Conservation (phyloP, 1,140 invertebrate species). For the Hyles euphorbiae region DNA sequence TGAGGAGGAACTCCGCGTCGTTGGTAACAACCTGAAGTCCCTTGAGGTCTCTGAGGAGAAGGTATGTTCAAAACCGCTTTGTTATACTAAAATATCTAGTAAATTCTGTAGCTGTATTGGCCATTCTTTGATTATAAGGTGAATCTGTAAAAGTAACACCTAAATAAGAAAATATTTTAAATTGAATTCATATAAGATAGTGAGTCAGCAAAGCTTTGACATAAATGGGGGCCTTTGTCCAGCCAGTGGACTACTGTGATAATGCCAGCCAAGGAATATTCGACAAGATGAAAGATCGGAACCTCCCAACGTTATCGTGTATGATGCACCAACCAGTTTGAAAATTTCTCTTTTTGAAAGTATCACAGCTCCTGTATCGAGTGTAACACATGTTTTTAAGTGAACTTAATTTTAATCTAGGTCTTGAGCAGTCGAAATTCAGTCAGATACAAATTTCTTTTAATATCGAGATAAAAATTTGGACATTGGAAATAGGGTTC, state of each 20-base stretch:
- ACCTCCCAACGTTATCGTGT: conserved; percentile 1
- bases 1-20: conserved; percentile 98
- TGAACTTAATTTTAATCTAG: conserved; percentile 1
- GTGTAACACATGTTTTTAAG: no score
- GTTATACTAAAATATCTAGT: no score
- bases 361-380: conserved; percentile 2
- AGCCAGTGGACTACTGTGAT: neutral
- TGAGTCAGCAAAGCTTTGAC: no score
- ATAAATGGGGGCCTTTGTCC: no score
- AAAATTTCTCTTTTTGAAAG: conserved; percentile 4
- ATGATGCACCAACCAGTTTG: conserved; percentile 63
- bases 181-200: no score
- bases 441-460: neutral
- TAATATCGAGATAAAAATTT: no score
- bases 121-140: no score
- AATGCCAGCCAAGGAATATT: neutral
- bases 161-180: no score
- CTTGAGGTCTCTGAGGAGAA: conserved; percentile 99
- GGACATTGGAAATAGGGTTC: no score
- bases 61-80: conserved; percentile 79
- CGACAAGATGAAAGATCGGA: no score
- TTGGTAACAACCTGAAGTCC: conserved; percentile 99
- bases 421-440: neutral
- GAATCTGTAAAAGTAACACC: no score
- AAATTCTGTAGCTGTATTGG: no score